Evolutionary conservation across 2,113 vertebrate genomes (phyloP).

Genomic region (Eptesicus fuscus): DNA sequence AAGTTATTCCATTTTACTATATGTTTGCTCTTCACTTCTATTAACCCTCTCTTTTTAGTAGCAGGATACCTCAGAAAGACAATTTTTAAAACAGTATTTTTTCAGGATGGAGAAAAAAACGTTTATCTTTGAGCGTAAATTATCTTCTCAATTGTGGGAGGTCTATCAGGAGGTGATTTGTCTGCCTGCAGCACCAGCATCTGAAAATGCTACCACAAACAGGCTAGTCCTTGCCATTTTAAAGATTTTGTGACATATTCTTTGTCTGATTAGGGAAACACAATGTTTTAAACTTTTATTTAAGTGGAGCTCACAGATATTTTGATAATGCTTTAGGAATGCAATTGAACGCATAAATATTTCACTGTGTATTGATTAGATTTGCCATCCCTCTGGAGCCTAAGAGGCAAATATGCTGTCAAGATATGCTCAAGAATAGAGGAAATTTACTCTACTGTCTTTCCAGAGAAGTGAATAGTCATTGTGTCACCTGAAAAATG

Average conservation of each 20-base stretch:
- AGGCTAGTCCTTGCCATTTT: not conserved
- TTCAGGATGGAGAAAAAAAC: not conserved
- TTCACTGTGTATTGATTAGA: conserved; percentile 13
- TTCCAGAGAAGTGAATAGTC: not conserved
- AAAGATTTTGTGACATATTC: not conserved
- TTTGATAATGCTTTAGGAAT: conserved; percentile 27
- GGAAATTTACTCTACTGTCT: not conserved
- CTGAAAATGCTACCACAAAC: conserved; percentile 17
- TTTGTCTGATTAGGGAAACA: not conserved
- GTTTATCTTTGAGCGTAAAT: not conserved
- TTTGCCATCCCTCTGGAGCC: not conserved
- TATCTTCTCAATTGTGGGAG: not conserved
- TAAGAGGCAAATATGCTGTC: not conserved
- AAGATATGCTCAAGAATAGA: not conserved
- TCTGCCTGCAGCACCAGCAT: not conserved
- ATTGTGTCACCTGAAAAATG: not conserved
- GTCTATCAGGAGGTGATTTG: not conserved
- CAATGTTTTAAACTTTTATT: conserved; percentile 11
- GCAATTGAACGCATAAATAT: conserved; percentile 26
- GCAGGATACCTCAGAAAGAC: not conserved
- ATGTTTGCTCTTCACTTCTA: not conserved
- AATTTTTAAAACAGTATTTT: not conserved
- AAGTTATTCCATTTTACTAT: not conserved
- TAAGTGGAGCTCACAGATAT: not conserved
- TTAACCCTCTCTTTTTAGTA: not conserved